These are phyloP conservation scores for Muscidifurax raptorellus DNA, from an alignment of 1,140 invertebrate species.

Conservation along the genomic window DNA sequence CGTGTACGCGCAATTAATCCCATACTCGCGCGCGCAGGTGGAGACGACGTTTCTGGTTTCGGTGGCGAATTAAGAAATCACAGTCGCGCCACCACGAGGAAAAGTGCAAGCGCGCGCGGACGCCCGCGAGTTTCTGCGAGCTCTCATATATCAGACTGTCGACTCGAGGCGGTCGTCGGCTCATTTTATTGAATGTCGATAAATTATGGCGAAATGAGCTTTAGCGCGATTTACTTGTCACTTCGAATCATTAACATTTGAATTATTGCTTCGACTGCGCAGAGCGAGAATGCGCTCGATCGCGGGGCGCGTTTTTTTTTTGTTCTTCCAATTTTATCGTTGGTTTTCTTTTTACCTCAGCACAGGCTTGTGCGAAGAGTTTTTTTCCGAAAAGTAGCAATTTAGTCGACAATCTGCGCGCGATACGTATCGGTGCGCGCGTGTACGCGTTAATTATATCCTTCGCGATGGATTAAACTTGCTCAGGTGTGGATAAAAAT, in stretches of 20 bases:
- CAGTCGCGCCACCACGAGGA: background rate
- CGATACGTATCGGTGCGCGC: too few relatives aligned
- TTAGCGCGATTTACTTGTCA: background rate
- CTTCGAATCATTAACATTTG: background rate
- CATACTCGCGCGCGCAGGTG: background rate
- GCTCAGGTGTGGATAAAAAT: background rate
- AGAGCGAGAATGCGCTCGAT: too few relatives aligned
- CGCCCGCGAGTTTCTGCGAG: background rate
- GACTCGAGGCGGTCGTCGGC: background rate
- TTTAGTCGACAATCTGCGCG: too few relatives aligned
- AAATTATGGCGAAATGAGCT: background rate
- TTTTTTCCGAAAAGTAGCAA: too few relatives aligned
- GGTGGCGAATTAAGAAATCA: background rate
- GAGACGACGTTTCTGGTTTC: background rate
- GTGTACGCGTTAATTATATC: background rate
- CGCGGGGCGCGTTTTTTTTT: background rate
- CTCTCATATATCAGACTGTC: conserved; percentile 1
- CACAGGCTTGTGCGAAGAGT: background rate
- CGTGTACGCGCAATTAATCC: background rate
- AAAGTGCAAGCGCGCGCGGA: background rate
- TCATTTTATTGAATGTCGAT: background rate
- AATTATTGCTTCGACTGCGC: background rate
- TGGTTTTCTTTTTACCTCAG: too few relatives aligned
- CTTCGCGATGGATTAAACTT: background rate
- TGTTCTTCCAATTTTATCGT: too few relatives aligned